These are phyloP conservation scores for Amphiduros pacificus DNA, from an alignment of 2,888 invertebrate genomes.

Conservation along the genomic window DNA sequence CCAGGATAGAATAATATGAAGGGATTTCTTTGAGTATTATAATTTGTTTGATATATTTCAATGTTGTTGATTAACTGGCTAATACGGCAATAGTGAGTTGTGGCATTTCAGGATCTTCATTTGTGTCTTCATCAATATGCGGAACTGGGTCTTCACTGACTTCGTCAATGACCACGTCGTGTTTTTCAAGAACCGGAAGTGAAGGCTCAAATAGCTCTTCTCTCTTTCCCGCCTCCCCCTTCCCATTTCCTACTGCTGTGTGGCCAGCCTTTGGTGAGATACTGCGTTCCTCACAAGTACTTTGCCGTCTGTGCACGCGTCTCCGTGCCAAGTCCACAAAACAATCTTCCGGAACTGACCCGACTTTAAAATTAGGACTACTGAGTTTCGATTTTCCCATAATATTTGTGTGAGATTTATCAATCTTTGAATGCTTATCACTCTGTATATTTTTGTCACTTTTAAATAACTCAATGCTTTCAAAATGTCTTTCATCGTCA, in stretches of 20 bases:
- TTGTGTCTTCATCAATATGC: not conserved
- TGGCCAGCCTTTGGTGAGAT: not conserved
- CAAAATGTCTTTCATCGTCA: too few relatives aligned
- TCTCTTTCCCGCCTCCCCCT: not conserved
- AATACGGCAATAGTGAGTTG: not conserved
- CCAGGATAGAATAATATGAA: too few relatives aligned
- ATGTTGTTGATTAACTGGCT: too few relatives aligned
- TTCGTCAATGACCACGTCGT: not conserved
- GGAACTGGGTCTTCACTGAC: not conserved
- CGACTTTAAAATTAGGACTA: too few relatives aligned
- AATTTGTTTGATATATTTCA: too few relatives aligned
- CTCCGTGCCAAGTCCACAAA: not conserved
- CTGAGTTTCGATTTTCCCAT: too few relatives aligned
- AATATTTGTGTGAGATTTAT: too few relatives aligned
- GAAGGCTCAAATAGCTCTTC: not conserved
- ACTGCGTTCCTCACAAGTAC: not conserved
- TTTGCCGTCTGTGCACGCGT: not conserved
- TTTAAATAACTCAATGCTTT: too few relatives aligned
- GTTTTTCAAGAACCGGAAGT: not conserved
- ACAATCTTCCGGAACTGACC: not conserved
- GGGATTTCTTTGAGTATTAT: too few relatives aligned
- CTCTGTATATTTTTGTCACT: too few relatives aligned
- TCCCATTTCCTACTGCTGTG: not conserved
- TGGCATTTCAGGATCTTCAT: not conserved
- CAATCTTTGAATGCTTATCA: too few relatives aligned